A percentile compares a stretch with the other conserved stretches of the same genome.
Conservation (phyloP, 37 sponge, comb jelly and placozoan genomes). For the Agelas oroides region DNA sequence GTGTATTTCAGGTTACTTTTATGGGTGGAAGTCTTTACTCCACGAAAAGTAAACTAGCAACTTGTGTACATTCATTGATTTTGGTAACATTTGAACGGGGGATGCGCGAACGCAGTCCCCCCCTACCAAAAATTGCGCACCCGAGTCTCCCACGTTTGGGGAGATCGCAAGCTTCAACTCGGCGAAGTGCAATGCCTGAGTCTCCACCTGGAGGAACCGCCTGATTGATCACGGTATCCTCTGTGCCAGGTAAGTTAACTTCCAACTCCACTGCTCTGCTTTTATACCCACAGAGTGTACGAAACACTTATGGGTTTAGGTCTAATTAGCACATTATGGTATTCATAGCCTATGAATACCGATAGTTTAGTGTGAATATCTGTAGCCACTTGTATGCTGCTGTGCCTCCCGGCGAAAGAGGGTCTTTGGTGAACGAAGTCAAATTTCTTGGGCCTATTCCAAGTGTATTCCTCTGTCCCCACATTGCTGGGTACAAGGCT, state of each 20-base stretch:
- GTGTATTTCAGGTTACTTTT: too few species aligned
- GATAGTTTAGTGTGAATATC: too few species aligned
- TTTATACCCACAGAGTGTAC: constrained; percentile 26
- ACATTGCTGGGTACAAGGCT: too few species aligned
- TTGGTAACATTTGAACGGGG: constrained; percentile 82
- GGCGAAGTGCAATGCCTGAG: constrained; percentile 94
- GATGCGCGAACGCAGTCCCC: constrained; percentile 98
- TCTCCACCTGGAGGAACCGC: constrained; percentile 93
- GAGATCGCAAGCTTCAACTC: constrained; percentile 97
- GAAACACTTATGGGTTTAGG: constrained; percentile 63
- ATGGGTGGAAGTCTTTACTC: too few species aligned
- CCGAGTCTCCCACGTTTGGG: constrained; percentile 97
- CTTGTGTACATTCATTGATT: too few species aligned
- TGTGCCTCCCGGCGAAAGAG: too few species aligned
- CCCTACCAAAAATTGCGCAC: constrained; percentile 97
- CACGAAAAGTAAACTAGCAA: too few species aligned
- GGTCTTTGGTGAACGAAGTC: too few species aligned
- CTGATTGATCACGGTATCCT: constrained; percentile 93
- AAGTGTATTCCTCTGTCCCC: too few species aligned
- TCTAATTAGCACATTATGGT: neutral
- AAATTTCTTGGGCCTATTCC: too few species aligned
- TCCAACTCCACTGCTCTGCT: neutral
- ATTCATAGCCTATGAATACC: constrained; percentile 21
- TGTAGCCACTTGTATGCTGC: too few species aligned
- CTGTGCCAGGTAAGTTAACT: constrained; percentile 98